Evolutionary conservation across 2,797 vertebrate genomes (phyloP).

Genomic region (Apodemus agrarius): DNA sequence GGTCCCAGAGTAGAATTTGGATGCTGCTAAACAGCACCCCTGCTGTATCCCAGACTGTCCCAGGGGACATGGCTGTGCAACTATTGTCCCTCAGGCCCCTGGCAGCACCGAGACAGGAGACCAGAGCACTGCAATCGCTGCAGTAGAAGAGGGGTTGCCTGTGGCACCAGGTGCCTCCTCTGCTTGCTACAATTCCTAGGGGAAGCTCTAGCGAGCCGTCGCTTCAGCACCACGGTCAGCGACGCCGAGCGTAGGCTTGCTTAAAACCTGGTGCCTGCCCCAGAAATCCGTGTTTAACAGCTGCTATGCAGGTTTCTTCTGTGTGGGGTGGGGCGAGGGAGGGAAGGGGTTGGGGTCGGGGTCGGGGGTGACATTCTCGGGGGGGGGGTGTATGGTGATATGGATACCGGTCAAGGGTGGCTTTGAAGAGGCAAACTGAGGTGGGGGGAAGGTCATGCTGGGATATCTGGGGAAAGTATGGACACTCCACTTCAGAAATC

Average conservation of each 20-base stretch:
- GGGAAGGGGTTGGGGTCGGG: too few species aligned
- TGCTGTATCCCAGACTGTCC: not conserved
- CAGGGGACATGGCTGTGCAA: not conserved
- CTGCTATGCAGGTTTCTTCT: not conserved
- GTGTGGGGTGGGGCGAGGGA: not conserved
- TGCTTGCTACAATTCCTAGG: not conserved
- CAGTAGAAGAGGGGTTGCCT: not conserved
- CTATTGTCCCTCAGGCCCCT: not conserved
- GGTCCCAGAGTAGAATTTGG: not conserved
- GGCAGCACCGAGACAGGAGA: not conserved
- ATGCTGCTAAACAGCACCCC: not conserved
- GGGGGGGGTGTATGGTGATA: not conserved
- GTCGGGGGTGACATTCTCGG: too few species aligned
- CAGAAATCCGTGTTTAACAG: not conserved
- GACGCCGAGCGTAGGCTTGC: rapidly evolving
- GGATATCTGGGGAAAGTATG: not conserved
- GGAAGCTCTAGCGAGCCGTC: not conserved
- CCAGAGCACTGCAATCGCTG: too few species aligned
- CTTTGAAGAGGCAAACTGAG: not conserved
- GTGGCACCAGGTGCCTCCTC: not conserved
- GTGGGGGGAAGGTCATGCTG: not conserved
- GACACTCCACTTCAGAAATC: not conserved
- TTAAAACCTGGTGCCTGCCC: not conserved
- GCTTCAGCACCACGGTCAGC: not conserved
- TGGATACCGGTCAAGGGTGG: not conserved